Conservation (phyloP, 2,113 vertebrate species). For the Choloepus hoffmanni region DNA sequence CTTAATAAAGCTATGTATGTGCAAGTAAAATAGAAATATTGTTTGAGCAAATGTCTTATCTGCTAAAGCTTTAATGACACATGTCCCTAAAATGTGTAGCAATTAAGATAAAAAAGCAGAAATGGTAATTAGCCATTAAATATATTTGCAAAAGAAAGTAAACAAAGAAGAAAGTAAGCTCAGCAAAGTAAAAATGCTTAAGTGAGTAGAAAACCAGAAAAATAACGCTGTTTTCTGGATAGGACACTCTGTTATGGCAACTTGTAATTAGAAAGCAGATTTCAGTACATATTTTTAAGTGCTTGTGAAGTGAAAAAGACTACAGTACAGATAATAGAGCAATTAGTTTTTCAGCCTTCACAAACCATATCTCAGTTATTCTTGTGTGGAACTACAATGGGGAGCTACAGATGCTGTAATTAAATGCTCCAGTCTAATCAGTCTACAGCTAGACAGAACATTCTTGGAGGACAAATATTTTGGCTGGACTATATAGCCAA, state of each 20-base stretch:
- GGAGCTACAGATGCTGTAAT: neutral
- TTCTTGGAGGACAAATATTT: neutral
- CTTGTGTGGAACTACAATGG: neutral
- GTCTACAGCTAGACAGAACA: neutral
- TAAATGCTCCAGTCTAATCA: neutral
- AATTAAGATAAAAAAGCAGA: conserved; percentile 83
- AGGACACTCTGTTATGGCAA: conserved; percentile 77
- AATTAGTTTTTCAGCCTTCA: conserved; percentile 79
- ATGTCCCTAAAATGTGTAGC: conserved; percentile 76
- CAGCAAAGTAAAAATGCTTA: conserved; percentile 82
- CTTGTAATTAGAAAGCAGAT: conserved; percentile 82
- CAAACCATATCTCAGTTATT: conserved; percentile 22
- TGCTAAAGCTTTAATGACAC: conserved; percentile 79
- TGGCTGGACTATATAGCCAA: neutral
- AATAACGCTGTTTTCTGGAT: conserved; percentile 79
- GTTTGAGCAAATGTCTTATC: conserved; percentile 72
- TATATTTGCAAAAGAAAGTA: conserved; percentile 79
- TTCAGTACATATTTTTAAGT: conserved; percentile 80
- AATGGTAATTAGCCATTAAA: conserved; percentile 84
- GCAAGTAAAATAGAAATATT: conserved; percentile 76
- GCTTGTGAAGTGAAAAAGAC: conserved; percentile 71
- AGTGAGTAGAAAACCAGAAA: conserved; percentile 75
- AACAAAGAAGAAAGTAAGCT: conserved; percentile 77
- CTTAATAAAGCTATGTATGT: conserved; percentile 69
- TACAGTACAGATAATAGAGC: conserved; percentile 72